Percentiles rank a stretch among this genome's conserved stretches.
These are phyloP conservation scores for Drosophila testacea DNA, from an alignment of 2,888 invertebrate genomes.

Conservation along the genomic window DNA sequence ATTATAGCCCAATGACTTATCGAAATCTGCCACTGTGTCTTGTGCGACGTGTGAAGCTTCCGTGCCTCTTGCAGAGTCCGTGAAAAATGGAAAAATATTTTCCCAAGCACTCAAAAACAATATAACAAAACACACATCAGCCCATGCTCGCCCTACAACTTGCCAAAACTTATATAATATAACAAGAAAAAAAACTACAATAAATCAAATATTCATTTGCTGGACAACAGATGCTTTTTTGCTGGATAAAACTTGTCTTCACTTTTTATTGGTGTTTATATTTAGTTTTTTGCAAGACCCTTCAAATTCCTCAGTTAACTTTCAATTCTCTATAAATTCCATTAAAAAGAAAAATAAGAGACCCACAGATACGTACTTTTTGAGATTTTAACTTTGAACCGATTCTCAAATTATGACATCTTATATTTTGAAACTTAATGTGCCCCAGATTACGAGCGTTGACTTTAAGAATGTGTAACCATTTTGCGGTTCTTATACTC, in stretches of 20 bases:
- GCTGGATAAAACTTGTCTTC: slow-evolving; percentile 22
- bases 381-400: slow-evolving; percentile 7
- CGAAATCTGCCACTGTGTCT: slow-evolving; percentile 76
- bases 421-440: slow-evolving; percentile 21
- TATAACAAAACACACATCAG: slow-evolving; percentile 26
- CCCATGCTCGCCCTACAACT: slow-evolving; percentile 35
- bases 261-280: neutral
- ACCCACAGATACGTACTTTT: neutral
- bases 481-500: slow-evolving; percentile 12
- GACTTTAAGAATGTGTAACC: slow-evolving; percentile 13
- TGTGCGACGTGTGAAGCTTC: slow-evolving; percentile 67
- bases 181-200: slow-evolving; percentile 6
- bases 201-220: slow-evolving; percentile 21
- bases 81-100: slow-evolving; percentile 62
- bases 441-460: slow-evolving; percentile 8
- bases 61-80: slow-evolving; percentile 58
- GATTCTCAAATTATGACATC: slow-evolving; percentile 24
- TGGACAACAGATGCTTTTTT: slow-evolving; percentile 41
- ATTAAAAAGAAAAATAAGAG: slow-evolving; percentile 3
- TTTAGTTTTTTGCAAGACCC: slow-evolving; percentile 24
- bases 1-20: slow-evolving; percentile 80
- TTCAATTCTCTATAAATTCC: slow-evolving; percentile 6
- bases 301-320: slow-evolving; percentile 44
- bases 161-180: slow-evolving; percentile 51
- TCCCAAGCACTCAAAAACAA: slow-evolving; percentile 66